Evolutionary conservation across 2,113 vertebrate genomes (phyloP).

Genomic region (Tupaia tana): DNA sequence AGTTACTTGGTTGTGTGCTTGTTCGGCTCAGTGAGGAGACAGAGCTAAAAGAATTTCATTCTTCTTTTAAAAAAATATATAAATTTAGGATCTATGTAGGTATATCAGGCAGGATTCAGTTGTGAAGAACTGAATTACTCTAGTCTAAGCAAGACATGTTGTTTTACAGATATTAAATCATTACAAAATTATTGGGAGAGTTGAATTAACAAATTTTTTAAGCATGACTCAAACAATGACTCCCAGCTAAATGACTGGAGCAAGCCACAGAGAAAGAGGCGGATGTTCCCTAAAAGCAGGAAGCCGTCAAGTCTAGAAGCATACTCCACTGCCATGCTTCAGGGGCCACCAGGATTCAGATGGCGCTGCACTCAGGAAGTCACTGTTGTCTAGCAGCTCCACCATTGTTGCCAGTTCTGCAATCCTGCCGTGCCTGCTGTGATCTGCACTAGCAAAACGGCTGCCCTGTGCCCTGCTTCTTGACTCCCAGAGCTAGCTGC

Average conservation of each 20-base stretch:
- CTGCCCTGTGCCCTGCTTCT: not conserved
- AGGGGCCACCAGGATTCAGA: not conserved
- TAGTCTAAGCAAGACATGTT: not conserved
- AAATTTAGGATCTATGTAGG: not conserved
- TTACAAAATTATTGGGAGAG: not conserved
- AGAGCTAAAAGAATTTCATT: not conserved
- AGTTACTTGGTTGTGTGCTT: not conserved
- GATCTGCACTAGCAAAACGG: not conserved
- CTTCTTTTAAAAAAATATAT: not conserved
- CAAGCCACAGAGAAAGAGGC: not conserved
- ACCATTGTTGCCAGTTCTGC: not conserved
- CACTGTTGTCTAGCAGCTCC: not conserved
- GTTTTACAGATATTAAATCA: not conserved
- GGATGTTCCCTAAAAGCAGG: not conserved
- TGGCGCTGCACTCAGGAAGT: not conserved
- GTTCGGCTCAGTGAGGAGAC: not conserved
- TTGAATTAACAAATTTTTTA: not conserved
- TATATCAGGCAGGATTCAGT: not conserved
- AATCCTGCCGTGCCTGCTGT: not conserved
- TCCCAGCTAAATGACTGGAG: not conserved
- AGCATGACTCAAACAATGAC: not conserved
- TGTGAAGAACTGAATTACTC: slow-evolving; percentile 5
- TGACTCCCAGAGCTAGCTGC: not conserved
- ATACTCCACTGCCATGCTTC: no score
- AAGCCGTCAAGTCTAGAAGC: not conserved